Evolutionary conservation across 2,113 vertebrate genomes (phyloP).

Genomic region (Elephantulus edwardii): DNA sequence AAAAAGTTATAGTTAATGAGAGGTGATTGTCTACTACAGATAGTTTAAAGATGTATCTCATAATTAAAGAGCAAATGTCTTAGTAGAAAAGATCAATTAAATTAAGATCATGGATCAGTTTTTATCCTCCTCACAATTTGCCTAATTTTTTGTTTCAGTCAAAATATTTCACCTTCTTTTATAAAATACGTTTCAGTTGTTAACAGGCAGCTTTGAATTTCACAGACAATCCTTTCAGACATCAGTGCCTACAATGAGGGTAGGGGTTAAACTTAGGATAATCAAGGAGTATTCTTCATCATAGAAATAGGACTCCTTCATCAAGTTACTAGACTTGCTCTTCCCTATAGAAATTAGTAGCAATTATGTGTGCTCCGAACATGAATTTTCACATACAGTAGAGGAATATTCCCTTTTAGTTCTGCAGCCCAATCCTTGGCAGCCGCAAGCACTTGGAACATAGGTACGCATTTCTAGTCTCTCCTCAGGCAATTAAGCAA

Average conservation of each 20-base stretch:
- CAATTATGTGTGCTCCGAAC: neutral
- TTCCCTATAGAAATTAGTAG: slow-evolving; percentile 17
- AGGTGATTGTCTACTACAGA: neutral
- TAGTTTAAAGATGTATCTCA: neutral
- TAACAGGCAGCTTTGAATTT: neutral
- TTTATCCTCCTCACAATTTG: slow-evolving; percentile 26
- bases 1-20: neutral
- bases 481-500: slow-evolving; percentile 27
- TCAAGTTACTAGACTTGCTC: slow-evolving; percentile 46
- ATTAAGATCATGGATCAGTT: neutral
- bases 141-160: neutral
- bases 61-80: neutral
- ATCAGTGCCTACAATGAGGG: neutral
- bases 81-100: slow-evolving; percentile 10
- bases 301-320: slow-evolving; percentile 11
- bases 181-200: slow-evolving; percentile 37
- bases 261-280: neutral
- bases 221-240: neutral
- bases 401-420: neutral
- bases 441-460: slow-evolving; percentile 3
- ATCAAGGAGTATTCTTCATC: neutral
- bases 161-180: slow-evolving; percentile 34
- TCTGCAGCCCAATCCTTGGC: slow-evolving; percentile 32
- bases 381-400: neutral
- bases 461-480: slow-evolving; percentile 51